Conservation (phyloP, 2,797 vertebrate genomes). For the Etheostoma nigrum region DNA sequence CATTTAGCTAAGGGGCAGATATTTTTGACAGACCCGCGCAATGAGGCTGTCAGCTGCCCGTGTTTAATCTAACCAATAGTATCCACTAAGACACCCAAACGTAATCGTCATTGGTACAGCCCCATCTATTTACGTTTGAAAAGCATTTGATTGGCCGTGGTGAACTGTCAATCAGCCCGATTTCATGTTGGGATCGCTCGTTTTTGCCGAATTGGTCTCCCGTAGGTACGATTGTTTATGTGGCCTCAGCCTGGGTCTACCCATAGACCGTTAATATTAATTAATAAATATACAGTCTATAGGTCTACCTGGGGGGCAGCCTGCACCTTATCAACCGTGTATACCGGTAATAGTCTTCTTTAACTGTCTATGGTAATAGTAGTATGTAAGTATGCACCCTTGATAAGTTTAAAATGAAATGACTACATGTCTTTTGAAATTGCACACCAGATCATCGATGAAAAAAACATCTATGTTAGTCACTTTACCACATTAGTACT, state of each 20-base stretch:
- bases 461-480: background rate
- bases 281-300: too few species aligned
- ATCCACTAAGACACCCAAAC: accelerated
- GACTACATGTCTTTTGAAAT: background rate
- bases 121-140: constrained; percentile 14
- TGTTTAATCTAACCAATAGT: constrained; percentile 75
- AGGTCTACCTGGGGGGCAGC: too few species aligned
- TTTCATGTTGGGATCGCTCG: background rate
- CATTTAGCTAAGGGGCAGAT: background rate
- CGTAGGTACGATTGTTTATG: background rate
- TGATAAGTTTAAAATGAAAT: background rate
- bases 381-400: background rate
- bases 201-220: background rate
- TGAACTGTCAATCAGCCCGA: constrained; percentile 21
- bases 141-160: constrained; percentile 44
- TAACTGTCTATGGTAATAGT: too few species aligned
- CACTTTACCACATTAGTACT: background rate
- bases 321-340: background rate
- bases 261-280: background rate
- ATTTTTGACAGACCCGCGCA: constrained; percentile 79
- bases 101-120: constrained; percentile 4
- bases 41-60: constrained; percentile 12
- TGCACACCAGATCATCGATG: background rate
- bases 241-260: background rate
- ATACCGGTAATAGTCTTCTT: too few species aligned